Percentiles rank a stretch among this genome's conserved stretches.
Conservation (phyloP, 2,797 vertebrate genomes). For the Pseudocheirus occidentalis region DNA sequence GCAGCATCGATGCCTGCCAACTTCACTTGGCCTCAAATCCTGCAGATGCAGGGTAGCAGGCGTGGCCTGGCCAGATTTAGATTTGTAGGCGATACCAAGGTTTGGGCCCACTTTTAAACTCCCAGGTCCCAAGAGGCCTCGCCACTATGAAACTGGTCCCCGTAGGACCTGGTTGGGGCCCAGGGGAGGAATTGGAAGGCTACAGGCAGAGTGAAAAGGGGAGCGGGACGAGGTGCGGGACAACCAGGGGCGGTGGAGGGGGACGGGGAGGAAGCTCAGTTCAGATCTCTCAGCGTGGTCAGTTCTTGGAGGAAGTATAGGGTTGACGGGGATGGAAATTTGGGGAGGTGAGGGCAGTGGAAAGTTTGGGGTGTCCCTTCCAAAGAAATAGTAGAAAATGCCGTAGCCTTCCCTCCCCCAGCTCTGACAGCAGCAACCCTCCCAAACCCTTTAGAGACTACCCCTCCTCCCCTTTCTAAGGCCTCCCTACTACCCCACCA, state of each 20-base stretch:
- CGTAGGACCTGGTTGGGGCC: no score
- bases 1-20: slow-evolving; percentile 59
- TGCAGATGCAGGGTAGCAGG: slow-evolving; percentile 50
- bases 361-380: neutral
- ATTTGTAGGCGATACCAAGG: slow-evolving; percentile 18
- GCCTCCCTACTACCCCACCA: neutral
- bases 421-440: neutral
- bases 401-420: rapidly evolving
- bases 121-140: neutral
- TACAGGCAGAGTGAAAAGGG: neutral
- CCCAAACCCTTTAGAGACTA: neutral
- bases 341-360: neutral
- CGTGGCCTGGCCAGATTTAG: slow-evolving; percentile 58
- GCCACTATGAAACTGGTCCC: neutral
- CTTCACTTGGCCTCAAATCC: slow-evolving; percentile 52
- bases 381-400: neutral
- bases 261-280: neutral
- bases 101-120: neutral
- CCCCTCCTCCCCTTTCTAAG: neutral
- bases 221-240: neutral
- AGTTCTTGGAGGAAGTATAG: neutral
- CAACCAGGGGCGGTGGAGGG: no score
- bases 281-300: neutral
- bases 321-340: neutral
- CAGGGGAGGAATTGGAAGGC: neutral